Percentiles rank a stretch among this genome's conserved stretches.
Evolutionary conservation across 2,888 invertebrate species (phyloP).

Genomic region (Eristalinus sepulchralis): DNA sequence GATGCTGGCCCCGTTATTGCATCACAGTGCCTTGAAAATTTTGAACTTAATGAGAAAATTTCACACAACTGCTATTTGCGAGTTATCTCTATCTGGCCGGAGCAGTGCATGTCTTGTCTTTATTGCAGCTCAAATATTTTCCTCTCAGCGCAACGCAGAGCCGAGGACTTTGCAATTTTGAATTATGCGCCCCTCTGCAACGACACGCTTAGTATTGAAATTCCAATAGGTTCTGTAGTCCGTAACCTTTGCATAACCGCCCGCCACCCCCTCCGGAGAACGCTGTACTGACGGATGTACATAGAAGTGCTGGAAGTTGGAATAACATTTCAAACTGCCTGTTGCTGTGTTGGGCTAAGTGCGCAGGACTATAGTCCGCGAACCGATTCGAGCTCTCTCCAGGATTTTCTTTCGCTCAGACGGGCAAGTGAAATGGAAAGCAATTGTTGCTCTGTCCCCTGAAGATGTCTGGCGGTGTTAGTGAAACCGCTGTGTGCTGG

Average conservation of each 20-base stretch:
- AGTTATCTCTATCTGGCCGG: neutral
- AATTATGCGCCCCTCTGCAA: conserved; percentile 1
- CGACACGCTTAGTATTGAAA: conserved; percentile 1
- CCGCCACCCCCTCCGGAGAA: neutral
- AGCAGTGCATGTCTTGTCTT: neutral
- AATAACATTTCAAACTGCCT: conserved; percentile 43
- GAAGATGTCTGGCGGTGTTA: conserved; percentile 31
- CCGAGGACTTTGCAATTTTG: neutral
- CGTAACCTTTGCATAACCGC: conserved; percentile 48
- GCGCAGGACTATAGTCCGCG: conserved; percentile 53
- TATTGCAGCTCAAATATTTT: conserved; percentile 5
- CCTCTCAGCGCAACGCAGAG: neutral
- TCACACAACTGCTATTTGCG: neutral
- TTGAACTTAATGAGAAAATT: conserved; percentile 1
- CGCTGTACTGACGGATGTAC: neutral
- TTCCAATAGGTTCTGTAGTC: conserved; percentile 13
- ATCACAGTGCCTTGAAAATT: neutral
- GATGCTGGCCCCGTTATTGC: conserved; percentile 5
- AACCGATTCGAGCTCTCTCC: conserved; percentile 49
- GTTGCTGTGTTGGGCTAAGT: conserved; percentile 33
- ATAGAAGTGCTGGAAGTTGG: neutral
- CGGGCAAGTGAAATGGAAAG: conserved; percentile 65
- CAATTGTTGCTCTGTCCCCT: conserved; percentile 66
- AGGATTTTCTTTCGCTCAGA: conserved; percentile 2
- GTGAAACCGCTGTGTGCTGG: conserved; percentile 1